Conservation (phyloP, 2,797 vertebrate species). For the Danio aesculapii region DNA sequence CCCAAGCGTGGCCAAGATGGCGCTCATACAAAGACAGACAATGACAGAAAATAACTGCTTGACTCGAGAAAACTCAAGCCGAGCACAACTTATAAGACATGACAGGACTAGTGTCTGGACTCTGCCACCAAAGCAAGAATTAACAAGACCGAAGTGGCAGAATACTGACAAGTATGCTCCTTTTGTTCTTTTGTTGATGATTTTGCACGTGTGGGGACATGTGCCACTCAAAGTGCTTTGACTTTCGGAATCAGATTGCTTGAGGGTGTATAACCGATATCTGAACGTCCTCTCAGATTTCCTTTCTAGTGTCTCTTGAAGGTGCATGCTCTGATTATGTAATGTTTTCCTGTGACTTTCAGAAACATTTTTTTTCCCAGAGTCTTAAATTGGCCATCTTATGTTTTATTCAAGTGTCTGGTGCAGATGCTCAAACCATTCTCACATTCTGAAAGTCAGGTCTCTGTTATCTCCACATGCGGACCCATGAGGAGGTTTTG, state of each 20-base stretch:
- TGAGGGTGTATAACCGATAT: background rate
- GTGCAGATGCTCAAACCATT: background rate
- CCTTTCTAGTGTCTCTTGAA: constrained; percentile 11
- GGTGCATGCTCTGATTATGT: constrained; percentile 2
- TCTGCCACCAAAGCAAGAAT: too few species aligned
- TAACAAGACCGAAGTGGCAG: too few species aligned
- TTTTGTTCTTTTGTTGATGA: background rate
- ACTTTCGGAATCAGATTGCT: constrained; percentile 12
- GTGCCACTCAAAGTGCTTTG: background rate
- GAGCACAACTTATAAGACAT: too few species aligned
- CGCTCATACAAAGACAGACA: too few species aligned
- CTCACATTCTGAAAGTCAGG: background rate
- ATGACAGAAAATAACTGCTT: too few species aligned
- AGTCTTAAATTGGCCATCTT: constrained; percentile 7
- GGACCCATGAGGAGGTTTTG: constrained; percentile 22
- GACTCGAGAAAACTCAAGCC: too few species aligned
- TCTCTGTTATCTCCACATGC: background rate
- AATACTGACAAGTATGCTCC: too few species aligned
- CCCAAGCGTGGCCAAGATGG: too few species aligned
- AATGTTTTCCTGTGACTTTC: constrained; percentile 13
- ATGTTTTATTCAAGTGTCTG: constrained; percentile 14
- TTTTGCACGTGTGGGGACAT: background rate
- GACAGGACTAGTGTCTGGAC: too few species aligned
- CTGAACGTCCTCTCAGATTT: constrained; percentile 14
- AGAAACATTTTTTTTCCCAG: background rate